A percentile compares a stretch with the other conserved stretches of the same genome.
These are phyloP conservation scores for Chorisops tibialis DNA, from an alignment of 2,888 invertebrate species.

Conservation along the genomic window DNA sequence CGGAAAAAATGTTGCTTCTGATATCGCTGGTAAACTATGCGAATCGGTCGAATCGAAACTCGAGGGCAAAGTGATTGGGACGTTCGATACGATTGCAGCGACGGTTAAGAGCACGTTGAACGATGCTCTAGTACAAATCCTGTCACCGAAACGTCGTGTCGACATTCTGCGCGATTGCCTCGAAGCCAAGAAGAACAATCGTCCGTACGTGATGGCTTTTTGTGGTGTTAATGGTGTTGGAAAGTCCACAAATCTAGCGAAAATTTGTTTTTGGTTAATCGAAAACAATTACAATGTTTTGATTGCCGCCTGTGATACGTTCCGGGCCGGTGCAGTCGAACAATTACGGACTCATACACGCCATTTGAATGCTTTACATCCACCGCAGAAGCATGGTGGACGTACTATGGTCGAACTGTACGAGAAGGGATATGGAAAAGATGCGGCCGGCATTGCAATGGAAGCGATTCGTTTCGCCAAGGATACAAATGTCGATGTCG, in stretches of 20 bases:
- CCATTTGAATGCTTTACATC: constrained; percentile 91
- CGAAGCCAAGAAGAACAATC: constrained; percentile 76
- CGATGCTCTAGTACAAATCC: constrained; percentile 87
- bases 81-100: constrained; percentile 88
- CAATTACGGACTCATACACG: constrained; percentile 93
- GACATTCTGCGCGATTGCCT: constrained; percentile 95
- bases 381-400: constrained; percentile 67
- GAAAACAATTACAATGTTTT: constrained; percentile 94
- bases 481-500: constrained; percentile 81
- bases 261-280: constrained; percentile 98
- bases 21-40: constrained; percentile 91
- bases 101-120: constrained; percentile 85
- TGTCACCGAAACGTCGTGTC: constrained; percentile 91
- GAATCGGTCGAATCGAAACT: constrained; percentile 87
- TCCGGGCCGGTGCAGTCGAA: constrained; percentile 98
- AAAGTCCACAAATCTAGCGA: constrained; percentile 97
- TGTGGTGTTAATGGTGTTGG: constrained; percentile 99
- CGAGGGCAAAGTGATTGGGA: constrained; percentile 88
- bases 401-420: constrained; percentile 87
- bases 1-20: constrained; percentile 94
- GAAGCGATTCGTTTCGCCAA: constrained; percentile 90
- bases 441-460: constrained; percentile 97
- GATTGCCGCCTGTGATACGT: constrained; percentile 99
- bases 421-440: constrained; percentile 97
- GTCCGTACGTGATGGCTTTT: constrained; percentile 94